Conservation (phyloP, 2,113 vertebrate species). For the Pomatorhinus ruficollis region DNA sequence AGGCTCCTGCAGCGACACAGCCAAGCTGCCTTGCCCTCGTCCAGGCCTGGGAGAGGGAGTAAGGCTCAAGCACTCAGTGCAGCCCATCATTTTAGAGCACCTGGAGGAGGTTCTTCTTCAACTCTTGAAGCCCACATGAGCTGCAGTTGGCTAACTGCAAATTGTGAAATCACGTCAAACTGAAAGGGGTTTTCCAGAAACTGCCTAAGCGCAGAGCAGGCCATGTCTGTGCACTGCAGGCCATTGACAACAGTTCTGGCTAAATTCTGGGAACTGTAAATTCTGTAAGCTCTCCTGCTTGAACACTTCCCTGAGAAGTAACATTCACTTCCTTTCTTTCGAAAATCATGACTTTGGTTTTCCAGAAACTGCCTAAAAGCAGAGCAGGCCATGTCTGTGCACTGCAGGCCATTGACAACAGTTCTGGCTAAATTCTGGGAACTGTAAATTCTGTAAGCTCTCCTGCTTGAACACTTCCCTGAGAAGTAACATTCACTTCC, state of each 20-base stretch:
- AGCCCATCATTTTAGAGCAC: neutral
- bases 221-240: neutral
- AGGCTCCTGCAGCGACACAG: neutral
- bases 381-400: neutral
- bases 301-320: no score
- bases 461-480: conserved; percentile 14
- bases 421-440: neutral
- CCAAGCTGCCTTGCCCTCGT: neutral
- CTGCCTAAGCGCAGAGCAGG: neutral
- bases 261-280: neutral
- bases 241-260: rapidly evolving
- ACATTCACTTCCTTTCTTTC: no score
- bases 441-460: neutral
- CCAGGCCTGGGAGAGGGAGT: neutral
- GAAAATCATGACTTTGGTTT: no score
- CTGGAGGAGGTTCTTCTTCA: neutral
- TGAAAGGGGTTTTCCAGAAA: neutral
- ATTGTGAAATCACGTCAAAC: neutral
- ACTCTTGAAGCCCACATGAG: neutral
- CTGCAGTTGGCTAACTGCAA: neutral
- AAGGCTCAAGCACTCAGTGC: neutral
- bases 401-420: neutral
- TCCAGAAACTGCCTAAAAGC: neutral
- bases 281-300: neutral
- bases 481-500: conserved; percentile 32